phyloP scores from a whole-genome alignment of 2,113 vertebrate species.

The Hemiprocne comata region DNA sequence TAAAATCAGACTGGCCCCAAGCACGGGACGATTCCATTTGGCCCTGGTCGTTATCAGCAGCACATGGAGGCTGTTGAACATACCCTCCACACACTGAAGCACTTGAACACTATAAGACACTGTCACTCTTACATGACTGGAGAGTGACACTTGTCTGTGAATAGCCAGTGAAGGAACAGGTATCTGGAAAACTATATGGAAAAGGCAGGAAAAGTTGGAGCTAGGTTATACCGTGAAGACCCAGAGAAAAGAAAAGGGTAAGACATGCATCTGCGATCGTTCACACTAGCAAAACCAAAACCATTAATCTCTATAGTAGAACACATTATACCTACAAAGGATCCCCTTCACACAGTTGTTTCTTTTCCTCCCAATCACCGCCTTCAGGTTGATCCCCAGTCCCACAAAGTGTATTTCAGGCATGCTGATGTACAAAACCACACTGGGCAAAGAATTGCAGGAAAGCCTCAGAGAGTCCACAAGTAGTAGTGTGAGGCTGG shows the following conservation, averaged over 20 bases:
- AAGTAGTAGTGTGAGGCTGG: not conserved
- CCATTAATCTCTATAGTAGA: not conserved
- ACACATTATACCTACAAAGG: not conserved
- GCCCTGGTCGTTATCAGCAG: not conserved
- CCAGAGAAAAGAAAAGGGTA: not conserved
- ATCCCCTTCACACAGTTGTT: not conserved
- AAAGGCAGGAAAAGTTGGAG: not conserved
- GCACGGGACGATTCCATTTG: not conserved
- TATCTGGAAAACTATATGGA: not conserved
- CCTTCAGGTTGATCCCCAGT: not conserved
- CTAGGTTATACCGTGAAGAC: not conserved
- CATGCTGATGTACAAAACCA: not conserved
- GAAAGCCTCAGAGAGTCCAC: not conserved
- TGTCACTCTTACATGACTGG: not conserved
- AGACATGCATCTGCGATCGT: not conserved
- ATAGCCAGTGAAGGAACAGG: not conserved
- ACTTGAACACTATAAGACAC: not conserved
- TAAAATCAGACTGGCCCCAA: not conserved
- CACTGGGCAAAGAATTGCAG: not conserved
- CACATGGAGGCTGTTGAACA: not conserved
- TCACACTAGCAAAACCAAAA: not conserved
- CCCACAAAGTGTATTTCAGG: not conserved
- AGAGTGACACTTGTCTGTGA: not conserved
- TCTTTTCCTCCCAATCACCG: not conserved
- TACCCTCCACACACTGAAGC: not conserved